A percentile compares a stretch with the other conserved stretches of the same genome.
Evolutionary conservation across 2,888 invertebrate genomes (phyloP).

Genomic region (Philereme transversata): DNA sequence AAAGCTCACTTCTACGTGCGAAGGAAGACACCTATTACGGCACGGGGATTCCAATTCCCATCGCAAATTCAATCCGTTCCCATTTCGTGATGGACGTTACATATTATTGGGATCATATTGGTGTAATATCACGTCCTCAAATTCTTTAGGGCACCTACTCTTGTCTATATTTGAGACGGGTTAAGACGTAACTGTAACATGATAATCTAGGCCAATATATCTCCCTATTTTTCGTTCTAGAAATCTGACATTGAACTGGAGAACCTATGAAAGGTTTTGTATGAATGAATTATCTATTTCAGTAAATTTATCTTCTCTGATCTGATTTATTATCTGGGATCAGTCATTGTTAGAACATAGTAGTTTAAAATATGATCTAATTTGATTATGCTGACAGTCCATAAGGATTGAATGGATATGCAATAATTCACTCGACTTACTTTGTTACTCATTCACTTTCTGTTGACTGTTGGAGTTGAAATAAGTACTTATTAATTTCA

Average conservation of each 20-base stretch:
- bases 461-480: no score
- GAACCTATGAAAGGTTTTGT: not conserved
- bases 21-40: constrained; percentile 9
- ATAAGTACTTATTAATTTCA: no score
- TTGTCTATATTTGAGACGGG: constrained; percentile 11
- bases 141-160: constrained; percentile 24
- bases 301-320: not conserved
- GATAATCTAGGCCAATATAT: constrained; percentile 6
- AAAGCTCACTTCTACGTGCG: constrained; percentile 3
- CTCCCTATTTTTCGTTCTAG: constrained; percentile 3
- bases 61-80: constrained; percentile 16
- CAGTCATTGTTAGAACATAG: no score
- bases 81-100: constrained; percentile 23
- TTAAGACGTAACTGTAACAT: constrained; percentile 14
- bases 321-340: not conserved
- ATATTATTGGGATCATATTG: constrained; percentile 18
- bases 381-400: no score
- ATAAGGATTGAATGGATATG: no score
- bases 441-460: no score
- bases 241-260: not conserved
- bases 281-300: not conserved
- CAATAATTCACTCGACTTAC: no score
- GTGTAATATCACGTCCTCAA: constrained; percentile 17
- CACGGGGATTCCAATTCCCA: constrained; percentile 15
- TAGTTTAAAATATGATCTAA: no score